Percentiles rank a stretch among this genome's conserved stretches.
phyloP scores from a whole-genome alignment of 2,888 invertebrate species.

The Punctoribates punctum region DNA sequence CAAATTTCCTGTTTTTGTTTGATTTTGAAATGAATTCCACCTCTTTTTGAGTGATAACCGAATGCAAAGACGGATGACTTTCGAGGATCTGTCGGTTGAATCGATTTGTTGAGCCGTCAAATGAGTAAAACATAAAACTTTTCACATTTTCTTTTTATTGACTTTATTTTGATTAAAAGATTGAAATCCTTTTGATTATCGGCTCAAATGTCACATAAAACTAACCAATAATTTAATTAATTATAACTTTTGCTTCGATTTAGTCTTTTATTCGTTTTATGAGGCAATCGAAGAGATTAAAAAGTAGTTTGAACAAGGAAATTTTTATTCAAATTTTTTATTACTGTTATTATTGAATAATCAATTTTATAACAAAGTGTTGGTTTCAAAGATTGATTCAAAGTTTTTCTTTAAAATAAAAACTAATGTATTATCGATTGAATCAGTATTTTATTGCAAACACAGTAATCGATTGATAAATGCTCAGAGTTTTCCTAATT shows the following conservation, averaged over 20 bases:
- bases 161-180: no score
- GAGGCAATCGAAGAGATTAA: not conserved
- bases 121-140: no score
- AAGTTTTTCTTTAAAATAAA: not conserved
- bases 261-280: not conserved
- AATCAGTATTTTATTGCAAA: not conserved
- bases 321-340: not conserved
- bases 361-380: conserved; percentile 18
- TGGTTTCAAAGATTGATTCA: not conserved
- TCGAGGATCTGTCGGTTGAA: no score
- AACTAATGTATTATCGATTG: conserved; percentile 8
- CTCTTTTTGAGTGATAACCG: no score
- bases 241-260: not conserved
- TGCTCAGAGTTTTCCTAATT: conserved; percentile 13
- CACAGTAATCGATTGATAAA: conserved; percentile 13
- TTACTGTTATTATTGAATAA: conserved; percentile 13
- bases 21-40: no score
- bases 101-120: no score
- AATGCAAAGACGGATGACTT: no score
- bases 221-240: conserved; percentile 20
- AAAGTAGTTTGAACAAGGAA: not conserved
- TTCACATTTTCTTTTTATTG: no score
- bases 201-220: not conserved
- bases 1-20: no score
- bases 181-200: not conserved